Evolutionary conservation across 2,888 invertebrate genomes (phyloP).

Genomic region (Ectemnius lituratus): DNA sequence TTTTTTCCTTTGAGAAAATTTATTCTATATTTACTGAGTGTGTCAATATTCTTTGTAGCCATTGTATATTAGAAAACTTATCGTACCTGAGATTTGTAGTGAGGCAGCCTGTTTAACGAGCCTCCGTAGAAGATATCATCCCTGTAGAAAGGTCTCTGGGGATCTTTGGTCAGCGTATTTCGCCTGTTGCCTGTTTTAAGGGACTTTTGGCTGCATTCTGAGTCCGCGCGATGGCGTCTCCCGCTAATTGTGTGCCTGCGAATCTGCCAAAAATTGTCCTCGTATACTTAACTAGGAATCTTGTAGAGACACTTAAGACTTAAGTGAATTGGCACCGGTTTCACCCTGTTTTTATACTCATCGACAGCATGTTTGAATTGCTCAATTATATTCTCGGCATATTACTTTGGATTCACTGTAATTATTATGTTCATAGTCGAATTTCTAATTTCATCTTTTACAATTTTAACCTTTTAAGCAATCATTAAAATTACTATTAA

Average conservation of each 20-base stretch:
- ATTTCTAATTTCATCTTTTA: background rate
- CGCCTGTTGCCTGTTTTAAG: constrained; percentile 67
- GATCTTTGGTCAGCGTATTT: constrained; percentile 76
- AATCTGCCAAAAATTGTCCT: constrained; percentile 58
- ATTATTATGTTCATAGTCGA: too few species aligned
- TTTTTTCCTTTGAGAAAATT: too few species aligned
- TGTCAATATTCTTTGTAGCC: too few species aligned
- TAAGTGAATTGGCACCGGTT: background rate
- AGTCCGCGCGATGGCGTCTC: constrained; percentile 77
- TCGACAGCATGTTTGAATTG: background rate
- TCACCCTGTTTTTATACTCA: background rate
- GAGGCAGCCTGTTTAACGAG: constrained; percentile 90
- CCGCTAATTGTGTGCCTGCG: constrained; percentile 81
- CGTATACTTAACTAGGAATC: background rate
- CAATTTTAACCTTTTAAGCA: background rate
- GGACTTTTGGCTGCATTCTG: constrained; percentile 73
- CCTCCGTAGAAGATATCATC: constrained; percentile 96
- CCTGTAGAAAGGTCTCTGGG: constrained; percentile 89
- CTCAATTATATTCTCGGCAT: background rate
- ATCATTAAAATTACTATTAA: too few species aligned
- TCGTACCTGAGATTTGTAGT: constrained; percentile 86
- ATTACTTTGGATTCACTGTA: too few species aligned
- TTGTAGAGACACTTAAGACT: background rate
- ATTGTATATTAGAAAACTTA: too few species aligned
- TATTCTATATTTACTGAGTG: too few species aligned